Base-by-base conservation (phyloP, 1,140 invertebrate species). In the Drosophila tristis region DNA sequence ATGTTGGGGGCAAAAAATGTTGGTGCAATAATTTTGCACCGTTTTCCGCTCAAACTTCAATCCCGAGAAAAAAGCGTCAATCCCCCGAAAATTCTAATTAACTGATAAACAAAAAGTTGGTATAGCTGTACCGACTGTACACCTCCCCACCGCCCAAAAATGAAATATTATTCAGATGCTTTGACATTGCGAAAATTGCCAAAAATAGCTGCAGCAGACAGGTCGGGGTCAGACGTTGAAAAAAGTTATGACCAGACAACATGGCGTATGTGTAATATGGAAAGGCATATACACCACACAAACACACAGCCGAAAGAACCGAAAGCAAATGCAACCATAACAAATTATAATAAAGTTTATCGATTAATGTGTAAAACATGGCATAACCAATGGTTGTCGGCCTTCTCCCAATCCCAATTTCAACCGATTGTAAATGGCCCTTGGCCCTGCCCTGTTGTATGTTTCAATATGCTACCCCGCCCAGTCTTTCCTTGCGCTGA, bases 271-370 rank as follows among this genome's bases (percentile, higher is more conserved):
- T 59, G 72, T 59, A 66, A 80, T 70, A 50, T 70, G 48, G 0
- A 29, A 29, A 26, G 15, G 42, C 47, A 53, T 13, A 58, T 44
- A n/a, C 5, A 31, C 29, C 6, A 13, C 1, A 25, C 35, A 35
- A 9, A 35, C 31, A 35, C 8, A 13, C 35, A 39, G 3, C 3
- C 9, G 9, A 35, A 35, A 35, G 31, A 20, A 25, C 23, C 39
- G 59, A 63, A 65, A 60, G 44, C 61, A 60, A 67, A 50, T 60
- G 66, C 58, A 49, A 54, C 58, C 59, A 71, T 58, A 86, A 87
- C 82, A 81, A 89, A 87, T 87, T 87, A 89, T 89, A 89, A 89
- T 89, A 73, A 72, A 72, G 61, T 84, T 89, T 89, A 89, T 87
- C 84, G 84, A 87, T 87, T 87, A 86, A 86, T 78, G 62, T 74